Evolutionary conservation across 2,113 vertebrate genomes (phyloP).

Genomic region (Poeciliopsis turrubarensis): DNA sequence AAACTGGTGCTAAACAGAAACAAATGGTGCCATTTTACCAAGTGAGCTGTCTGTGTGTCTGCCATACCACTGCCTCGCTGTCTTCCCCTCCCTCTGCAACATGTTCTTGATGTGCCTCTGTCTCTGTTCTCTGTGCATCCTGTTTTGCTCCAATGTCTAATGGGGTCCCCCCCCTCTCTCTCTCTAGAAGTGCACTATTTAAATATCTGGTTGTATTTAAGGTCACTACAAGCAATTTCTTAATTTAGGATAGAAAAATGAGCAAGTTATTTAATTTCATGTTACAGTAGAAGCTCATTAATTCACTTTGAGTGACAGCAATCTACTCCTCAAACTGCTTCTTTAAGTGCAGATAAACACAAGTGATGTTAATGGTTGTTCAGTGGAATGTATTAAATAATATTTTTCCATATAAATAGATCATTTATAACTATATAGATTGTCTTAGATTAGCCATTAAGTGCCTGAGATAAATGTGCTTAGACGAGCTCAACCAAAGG

Average conservation of each 20-base stretch:
- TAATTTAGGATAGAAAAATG: slow-evolving; percentile 24
- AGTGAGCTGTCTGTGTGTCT: slow-evolving; percentile 67
- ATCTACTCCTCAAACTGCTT: slow-evolving; percentile 6
- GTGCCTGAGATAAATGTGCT: slow-evolving; percentile 61
- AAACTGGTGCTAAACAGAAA: slow-evolving; percentile 84
- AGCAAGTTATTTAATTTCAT: slow-evolving; percentile 16
- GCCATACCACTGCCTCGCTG: slow-evolving; percentile 74
- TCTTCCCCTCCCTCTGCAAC: slow-evolving; percentile 38
- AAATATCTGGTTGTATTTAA: slow-evolving; percentile 59
- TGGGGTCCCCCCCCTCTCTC: background rate
- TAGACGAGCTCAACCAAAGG: slow-evolving; percentile 43
- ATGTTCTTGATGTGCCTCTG: slow-evolving; percentile 52
- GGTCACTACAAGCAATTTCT: slow-evolving; percentile 21
- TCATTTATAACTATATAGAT: slow-evolving; percentile 9
- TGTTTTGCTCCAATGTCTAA: slow-evolving; percentile 51
- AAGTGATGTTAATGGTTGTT: slow-evolving; percentile 5
- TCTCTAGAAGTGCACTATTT: slow-evolving; percentile 38
- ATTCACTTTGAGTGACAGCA: slow-evolving; percentile 14
- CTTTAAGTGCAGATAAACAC: background rate
- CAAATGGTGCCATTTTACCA: slow-evolving; percentile 74
- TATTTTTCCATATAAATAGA: slow-evolving; percentile 7
- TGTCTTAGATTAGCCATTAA: slow-evolving; percentile 47
- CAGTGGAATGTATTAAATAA: slow-evolving; percentile 1
- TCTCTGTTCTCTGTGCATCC: slow-evolving; percentile 63
- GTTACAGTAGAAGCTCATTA: background rate